Base-by-base conservation (phyloP, 2,113 vertebrate species). In the Sula dactylatra region DNA sequence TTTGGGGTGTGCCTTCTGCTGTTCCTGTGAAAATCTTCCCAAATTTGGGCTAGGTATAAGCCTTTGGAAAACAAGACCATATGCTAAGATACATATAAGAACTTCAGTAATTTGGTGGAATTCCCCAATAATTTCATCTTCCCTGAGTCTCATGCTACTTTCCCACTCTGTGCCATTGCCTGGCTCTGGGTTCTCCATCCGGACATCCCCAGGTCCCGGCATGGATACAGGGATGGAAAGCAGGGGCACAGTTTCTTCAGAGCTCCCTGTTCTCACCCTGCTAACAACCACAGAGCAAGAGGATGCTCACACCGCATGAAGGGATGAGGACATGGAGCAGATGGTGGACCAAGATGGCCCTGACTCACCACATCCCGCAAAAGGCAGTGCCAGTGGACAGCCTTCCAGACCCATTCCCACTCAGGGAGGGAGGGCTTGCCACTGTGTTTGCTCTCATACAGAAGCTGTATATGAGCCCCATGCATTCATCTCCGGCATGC, bases 1-100 rank as follows among this genome's bases (percentile, higher is more conserved):
- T 96, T 96, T 95, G 95, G 96, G 91, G 21, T 95, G 77, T 96
- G 91, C 96, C 96, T 96, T 94, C 91, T 97, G 95, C 89, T 94
- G 94, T 96, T 97, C 91, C 94, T 96, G 94, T 95, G 91, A 96
- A 97, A 97, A 94, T 87, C 93, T 91, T 94, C 93, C 89, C 87
- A 85, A 72, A 94, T 95, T 89, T 94, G 91, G 81, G 91, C 89
- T 96, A 97, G 95, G 91, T 97, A 87, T 71, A 79, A 93, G 61
- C 32, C 70, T 93, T 95, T 93, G 90, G 86, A 89, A 93, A 93
- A 91, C 74, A 87, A 79, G 70, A 91, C 89, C 93, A 93, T 96
- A 91, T 94, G 86, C 91, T 94, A 94, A 93, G 49, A 72, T 22
- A 21, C 61, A 24, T n/a, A 16, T 79, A 76, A 86, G 83, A 93